Percentiles rank a stretch among this genome's conserved stretches.
phyloP scores from a whole-genome alignment of 2,113 vertebrate species.

The Dicrurus megarhynchus region DNA sequence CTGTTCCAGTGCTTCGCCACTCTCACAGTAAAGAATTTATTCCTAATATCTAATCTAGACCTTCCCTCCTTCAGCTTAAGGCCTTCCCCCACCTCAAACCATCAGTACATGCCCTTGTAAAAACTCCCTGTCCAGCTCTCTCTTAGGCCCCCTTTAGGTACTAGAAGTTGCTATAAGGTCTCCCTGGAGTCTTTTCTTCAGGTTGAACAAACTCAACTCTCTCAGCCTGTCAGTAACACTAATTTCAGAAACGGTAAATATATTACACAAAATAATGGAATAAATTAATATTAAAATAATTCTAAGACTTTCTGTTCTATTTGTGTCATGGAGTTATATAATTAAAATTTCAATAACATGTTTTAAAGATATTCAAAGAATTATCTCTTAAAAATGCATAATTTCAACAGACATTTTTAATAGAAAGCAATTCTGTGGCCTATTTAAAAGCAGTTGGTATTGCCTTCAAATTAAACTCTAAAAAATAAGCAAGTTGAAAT shows the following conservation, averaged over 20 bases:
- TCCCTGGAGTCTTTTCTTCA: background rate
- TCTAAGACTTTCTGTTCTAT: background rate
- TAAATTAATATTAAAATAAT: background rate
- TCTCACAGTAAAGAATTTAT: background rate
- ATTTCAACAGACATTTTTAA: background rate
- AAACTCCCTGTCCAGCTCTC: background rate
- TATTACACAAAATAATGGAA: background rate
- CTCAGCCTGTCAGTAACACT: background rate
- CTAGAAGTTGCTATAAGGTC: no score
- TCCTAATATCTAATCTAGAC: background rate
- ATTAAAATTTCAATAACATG: background rate
- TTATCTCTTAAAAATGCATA: background rate
- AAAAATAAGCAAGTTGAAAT: background rate
- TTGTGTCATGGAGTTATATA: background rate
- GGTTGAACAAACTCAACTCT: background rate
- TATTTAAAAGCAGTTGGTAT: background rate
- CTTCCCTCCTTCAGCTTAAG: background rate
- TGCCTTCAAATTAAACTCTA: background rate
- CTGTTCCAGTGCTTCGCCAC: background rate
- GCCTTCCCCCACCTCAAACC: fast-evolving
- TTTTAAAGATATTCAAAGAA: background rate
- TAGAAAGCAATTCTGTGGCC: background rate
- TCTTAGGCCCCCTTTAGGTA: background rate
- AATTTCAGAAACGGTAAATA: background rate
- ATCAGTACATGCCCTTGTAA: background rate